These are phyloP conservation scores for Ovis canadensis DNA, from an alignment of 2,113 vertebrate species.

Conservation along the genomic window DNA sequence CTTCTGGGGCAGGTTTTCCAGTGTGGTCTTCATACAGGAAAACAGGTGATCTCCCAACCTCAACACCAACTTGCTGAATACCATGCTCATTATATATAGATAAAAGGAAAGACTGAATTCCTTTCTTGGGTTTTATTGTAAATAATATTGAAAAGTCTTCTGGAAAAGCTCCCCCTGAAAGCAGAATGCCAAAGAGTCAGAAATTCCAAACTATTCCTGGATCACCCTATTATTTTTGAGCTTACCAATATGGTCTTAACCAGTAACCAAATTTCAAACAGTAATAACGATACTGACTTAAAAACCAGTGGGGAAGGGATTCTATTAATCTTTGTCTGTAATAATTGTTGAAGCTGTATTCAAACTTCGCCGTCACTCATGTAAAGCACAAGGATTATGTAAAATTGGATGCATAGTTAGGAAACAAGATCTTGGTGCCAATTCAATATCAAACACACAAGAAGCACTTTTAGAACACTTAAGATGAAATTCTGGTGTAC, in stretches of 20 bases:
- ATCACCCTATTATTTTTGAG: background rate
- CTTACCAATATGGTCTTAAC: background rate
- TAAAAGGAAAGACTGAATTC: conserved; percentile 94
- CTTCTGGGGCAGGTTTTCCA: conserved; percentile 92
- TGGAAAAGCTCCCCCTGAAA: conserved; percentile 90
- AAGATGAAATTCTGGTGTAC: background rate
- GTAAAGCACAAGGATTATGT: background rate
- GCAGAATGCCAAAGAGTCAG: conserved; percentile 35
- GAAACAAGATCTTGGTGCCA: background rate
- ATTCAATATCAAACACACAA: background rate
- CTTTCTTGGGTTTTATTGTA: conserved; percentile 93
- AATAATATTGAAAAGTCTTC: conserved; percentile 98
- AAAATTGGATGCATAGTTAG: background rate
- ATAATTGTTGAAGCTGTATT: background rate
- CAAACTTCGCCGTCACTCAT: background rate
- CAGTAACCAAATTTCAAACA: background rate
- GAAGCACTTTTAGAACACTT: background rate
- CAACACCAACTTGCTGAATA: conserved; percentile 95
- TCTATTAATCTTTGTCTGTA: background rate
- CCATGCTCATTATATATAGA: conserved; percentile 94
- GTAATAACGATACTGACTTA: background rate
- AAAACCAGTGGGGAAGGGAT: background rate
- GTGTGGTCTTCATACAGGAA: conserved; percentile 97
- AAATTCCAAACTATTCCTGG: background rate
- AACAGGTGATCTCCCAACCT: conserved; percentile 94